These are phyloP conservation scores for Baryphthengus martii DNA, from an alignment of 2,113 vertebrate species.

Conservation along the genomic window DNA sequence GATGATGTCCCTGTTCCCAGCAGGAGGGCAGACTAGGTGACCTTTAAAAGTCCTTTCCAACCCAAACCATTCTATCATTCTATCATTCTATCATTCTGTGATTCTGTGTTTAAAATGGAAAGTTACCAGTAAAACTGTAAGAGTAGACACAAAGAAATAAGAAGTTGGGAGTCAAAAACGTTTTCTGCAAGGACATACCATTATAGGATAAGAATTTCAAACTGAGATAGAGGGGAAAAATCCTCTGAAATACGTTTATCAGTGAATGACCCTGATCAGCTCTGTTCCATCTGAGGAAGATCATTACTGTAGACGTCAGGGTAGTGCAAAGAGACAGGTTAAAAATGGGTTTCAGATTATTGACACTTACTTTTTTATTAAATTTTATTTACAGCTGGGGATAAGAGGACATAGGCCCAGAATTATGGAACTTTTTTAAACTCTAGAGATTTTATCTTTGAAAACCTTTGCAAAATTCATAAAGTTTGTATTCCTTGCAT, in stretches of 20 bases:
- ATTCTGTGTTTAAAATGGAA: neutral
- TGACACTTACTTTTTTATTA: conserved; percentile 69
- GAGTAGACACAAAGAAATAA: conserved; percentile 11
- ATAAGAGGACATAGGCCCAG: conserved; percentile 46
- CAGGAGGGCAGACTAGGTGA: no score
- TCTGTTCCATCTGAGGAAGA: conserved; percentile 65
- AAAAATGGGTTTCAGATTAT: conserved; percentile 74
- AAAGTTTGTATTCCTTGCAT: conserved; percentile 39
- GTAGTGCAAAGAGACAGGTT: conserved; percentile 60
- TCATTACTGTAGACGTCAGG: conserved; percentile 54
- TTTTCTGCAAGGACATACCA: conserved; percentile 59
- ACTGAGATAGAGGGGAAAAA: conserved; percentile 68
- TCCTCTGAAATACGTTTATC: conserved; percentile 76
- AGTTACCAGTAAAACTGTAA: neutral
- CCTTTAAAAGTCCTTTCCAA: no score
- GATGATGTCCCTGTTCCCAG: no score
- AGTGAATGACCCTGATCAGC: conserved; percentile 74
- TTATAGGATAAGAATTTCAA: conserved; percentile 70
- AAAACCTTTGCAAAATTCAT: conserved; percentile 61
- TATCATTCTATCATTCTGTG: no score
- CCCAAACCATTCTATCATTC: no score
- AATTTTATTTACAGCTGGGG: conserved; percentile 65
- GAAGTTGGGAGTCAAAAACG: conserved; percentile 25
- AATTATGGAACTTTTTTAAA: conserved; percentile 63
- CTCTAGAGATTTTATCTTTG: conserved; percentile 60